Conservation (phyloP, 2,113 vertebrate species). For the Ictalurus punctatus region DNA sequence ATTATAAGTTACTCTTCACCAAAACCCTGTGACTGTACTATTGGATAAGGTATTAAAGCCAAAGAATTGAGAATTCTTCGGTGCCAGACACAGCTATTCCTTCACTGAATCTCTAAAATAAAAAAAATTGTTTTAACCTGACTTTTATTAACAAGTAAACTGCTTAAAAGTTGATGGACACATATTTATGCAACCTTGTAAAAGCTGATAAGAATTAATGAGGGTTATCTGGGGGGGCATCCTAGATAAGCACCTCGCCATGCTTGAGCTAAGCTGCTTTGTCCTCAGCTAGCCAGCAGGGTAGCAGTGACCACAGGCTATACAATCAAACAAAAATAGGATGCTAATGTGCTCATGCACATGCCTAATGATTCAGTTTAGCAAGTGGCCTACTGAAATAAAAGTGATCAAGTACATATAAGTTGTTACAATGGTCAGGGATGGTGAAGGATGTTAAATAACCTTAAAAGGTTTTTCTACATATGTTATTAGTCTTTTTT, state of each 20-base stretch:
- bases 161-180: slow-evolving; percentile 14
- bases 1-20: background rate
- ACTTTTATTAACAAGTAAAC: background rate
- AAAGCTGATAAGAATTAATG: slow-evolving; percentile 51
- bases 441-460: slow-evolving; percentile 8
- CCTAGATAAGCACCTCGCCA: slow-evolving; percentile 45
- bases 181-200: slow-evolving; percentile 22
- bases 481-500: background rate
- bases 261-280: slow-evolving; percentile 44
- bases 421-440: slow-evolving; percentile 20
- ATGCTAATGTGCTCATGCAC: slow-evolving; percentile 52
- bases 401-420: slow-evolving; percentile 43
- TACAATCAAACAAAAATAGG: slow-evolving; percentile 48
- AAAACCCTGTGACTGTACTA: background rate
- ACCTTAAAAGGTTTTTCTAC: background rate
- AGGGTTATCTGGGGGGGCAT: slow-evolving; percentile 41
- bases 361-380: slow-evolving; percentile 54
- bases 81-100: background rate
- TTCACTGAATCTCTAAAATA: background rate
- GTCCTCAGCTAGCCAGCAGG: slow-evolving; percentile 45
- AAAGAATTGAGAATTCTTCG: background rate
- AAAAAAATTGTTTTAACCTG: background rate
- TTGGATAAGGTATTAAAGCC: background rate
- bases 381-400: slow-evolving; percentile 46
- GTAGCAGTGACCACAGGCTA: slow-evolving; percentile 51